Evolutionary conservation across 2,113 vertebrate genomes (phyloP).

Genomic region (Mus pahari): DNA sequence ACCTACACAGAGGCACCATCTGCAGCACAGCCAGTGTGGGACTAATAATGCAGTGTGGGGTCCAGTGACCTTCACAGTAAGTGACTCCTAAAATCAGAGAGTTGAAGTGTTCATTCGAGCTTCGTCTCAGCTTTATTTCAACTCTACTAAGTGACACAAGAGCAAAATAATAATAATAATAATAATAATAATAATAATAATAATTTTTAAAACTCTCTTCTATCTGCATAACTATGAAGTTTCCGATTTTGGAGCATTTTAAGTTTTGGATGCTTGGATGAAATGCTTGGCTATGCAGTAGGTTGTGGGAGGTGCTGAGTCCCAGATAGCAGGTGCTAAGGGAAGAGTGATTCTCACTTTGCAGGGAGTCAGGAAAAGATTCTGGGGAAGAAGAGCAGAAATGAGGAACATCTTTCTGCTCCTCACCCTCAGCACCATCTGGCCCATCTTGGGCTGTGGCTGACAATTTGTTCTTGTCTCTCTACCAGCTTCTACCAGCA

Average conservation of each 20-base stretch:
- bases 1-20: not conserved
- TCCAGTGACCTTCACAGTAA: not conserved
- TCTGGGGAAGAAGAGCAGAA: not conserved
- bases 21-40: not conserved
- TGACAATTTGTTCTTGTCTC: not conserved
- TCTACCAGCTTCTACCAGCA: not conserved
- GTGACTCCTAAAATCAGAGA: not conserved
- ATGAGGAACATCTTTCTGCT: not conserved
- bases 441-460: not conserved
- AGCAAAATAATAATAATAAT: no score
- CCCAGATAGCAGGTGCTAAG: not conserved
- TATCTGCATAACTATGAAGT: not conserved
- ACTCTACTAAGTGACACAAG: not conserved
- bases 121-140: not conserved
- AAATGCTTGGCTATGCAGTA: not conserved
- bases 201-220: not conserved
- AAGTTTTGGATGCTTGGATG: not conserved
- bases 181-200: no score
- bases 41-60: not conserved
- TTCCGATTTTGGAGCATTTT: not conserved
- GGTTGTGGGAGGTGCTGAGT: no score
- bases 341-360: not conserved
- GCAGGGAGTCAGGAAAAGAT: not conserved
- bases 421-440: not conserved
- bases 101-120: no score